A percentile compares a stretch with the other conserved stretches of the same genome.
These are phyloP conservation scores for Ondatra zibethicus DNA, from an alignment of 2,113 vertebrate species.

Conservation along the genomic window DNA sequence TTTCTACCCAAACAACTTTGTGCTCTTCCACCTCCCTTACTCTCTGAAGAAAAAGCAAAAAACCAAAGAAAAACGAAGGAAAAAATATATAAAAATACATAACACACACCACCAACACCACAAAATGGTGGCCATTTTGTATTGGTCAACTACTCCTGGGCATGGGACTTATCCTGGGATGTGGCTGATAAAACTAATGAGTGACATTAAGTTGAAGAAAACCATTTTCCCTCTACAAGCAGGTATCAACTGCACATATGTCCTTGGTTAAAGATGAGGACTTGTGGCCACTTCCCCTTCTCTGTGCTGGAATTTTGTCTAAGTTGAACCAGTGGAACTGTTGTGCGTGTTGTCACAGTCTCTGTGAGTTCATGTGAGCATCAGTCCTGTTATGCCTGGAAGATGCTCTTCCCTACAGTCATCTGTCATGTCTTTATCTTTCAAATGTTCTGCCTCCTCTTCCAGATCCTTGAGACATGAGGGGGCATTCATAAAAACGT, in stretches of 20 bases:
- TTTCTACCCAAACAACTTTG: neutral
- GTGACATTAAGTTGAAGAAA: neutral
- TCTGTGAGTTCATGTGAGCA: neutral
- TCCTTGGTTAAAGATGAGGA: neutral
- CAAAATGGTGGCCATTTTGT: neutral
- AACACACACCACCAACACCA: neutral
- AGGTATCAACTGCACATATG: neutral
- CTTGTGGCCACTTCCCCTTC: neutral
- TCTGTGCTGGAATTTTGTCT: neutral
- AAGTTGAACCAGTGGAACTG: neutral
- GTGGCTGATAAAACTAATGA: neutral
- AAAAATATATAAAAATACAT: neutral
- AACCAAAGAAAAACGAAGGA: neutral
- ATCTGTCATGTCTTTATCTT: neutral
- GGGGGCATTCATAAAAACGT: neutral
- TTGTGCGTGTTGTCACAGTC: neutral
- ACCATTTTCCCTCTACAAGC: neutral
- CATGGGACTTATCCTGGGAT: neutral
- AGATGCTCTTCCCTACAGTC: neutral
- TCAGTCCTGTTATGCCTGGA: neutral
- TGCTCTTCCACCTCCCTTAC: neutral
- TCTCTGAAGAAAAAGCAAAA: neutral
- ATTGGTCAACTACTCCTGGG: neutral
- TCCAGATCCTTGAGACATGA: neutral
- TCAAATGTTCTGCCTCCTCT: neutral